Evolutionary conservation across 2,797 vertebrate species (phyloP).

Genomic region (Poeciliopsis presidionis): DNA sequence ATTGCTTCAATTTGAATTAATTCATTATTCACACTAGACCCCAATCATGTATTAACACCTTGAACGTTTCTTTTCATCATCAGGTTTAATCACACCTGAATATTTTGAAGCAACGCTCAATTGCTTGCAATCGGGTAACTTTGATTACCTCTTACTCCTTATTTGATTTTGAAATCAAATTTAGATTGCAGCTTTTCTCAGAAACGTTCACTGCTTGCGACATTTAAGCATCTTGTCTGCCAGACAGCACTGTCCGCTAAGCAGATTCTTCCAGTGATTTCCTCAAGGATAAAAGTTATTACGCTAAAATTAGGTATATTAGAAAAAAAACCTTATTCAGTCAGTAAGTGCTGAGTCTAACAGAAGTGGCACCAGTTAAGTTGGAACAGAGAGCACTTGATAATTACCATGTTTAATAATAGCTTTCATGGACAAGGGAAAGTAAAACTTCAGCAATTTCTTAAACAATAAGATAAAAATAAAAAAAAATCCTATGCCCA

Average conservation of each 20-base stretch:
- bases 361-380: conserved; percentile 52
- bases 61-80: background rate
- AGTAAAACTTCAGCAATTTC: conserved; percentile 41
- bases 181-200: background rate
- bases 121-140: background rate
- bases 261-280: conserved; percentile 52
- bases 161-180: conserved; percentile 12
- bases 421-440: conserved; percentile 45
- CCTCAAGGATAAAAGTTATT: conserved; percentile 51
- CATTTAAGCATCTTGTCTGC: conserved; percentile 30
- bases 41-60: background rate
- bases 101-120: conserved; percentile 13
- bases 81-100: background rate
- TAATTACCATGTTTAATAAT: conserved; percentile 56
- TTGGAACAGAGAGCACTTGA: conserved; percentile 39
- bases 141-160: background rate
- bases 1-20: conserved; percentile 3
- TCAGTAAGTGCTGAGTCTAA: conserved; percentile 56
- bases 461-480: conserved; percentile 5
- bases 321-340: conserved; percentile 43
- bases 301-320: conserved; percentile 26
- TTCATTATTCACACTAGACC: conserved; percentile 12
- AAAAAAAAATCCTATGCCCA: conserved; percentile 4
- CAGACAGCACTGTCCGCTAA: conserved; percentile 48
- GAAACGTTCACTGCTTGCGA: conserved; percentile 20